A percentile compares a stretch with the other conserved stretches of the same genome.
These are phyloP conservation scores for Ips typographus DNA, from an alignment of 1,140 invertebrate species.

Conservation along the genomic window DNA sequence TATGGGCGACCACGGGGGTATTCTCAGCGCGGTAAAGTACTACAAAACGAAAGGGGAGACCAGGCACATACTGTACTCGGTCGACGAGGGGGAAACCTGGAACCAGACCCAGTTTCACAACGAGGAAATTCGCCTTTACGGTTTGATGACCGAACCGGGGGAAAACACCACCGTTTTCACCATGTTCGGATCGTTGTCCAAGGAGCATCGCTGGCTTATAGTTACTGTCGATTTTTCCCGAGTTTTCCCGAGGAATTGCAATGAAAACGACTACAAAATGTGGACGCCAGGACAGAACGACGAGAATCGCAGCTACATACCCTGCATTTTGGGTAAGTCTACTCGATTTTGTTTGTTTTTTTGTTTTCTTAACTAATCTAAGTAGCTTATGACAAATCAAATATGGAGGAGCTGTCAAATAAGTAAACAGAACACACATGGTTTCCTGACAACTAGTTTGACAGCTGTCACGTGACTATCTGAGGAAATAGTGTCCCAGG, in stretches of 20 bases:
- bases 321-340: constrained; percentile 67
- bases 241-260: constrained; percentile 61
- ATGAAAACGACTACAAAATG: constrained; percentile 78
- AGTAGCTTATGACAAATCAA: no score
- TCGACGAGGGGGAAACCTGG: constrained; percentile 85
- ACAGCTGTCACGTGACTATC: no score
- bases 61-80: constrained; percentile 77
- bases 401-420: no score
- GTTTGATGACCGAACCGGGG: constrained; percentile 87
- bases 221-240: constrained; percentile 78
- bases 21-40: constrained; percentile 81
- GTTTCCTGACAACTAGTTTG: no score
- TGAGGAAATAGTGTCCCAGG: no score
- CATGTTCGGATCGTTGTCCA: constrained; percentile 80
- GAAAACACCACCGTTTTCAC: constrained; percentile 90
- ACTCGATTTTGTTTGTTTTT: no score
- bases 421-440: no score
- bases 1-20: constrained; percentile 87
- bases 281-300: constrained; percentile 74
- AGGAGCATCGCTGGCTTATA: constrained; percentile 82
- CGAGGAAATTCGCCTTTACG: constrained; percentile 76
- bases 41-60: constrained; percentile 75
- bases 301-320: constrained; percentile 55
- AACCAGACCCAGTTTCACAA: constrained; percentile 67
- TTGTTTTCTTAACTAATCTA: no score